Conservation (phyloP, 2,797 vertebrate genomes). For the Spea hammondii region DNA sequence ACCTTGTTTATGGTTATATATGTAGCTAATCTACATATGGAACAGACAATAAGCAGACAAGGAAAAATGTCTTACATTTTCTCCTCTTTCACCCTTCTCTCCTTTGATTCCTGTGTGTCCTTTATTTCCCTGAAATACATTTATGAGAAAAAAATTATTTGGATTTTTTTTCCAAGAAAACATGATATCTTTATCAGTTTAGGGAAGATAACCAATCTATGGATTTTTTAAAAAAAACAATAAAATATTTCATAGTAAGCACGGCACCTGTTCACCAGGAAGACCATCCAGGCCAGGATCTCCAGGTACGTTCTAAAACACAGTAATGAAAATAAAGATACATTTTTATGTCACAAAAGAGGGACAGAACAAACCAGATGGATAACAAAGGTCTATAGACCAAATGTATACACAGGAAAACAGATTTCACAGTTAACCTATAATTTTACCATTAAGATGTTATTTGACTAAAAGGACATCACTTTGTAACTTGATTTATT, state of each 20-base stretch:
- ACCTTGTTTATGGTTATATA: too few relatives aligned
- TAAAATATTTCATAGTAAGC: background rate
- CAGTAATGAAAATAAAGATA: slow-evolving; percentile 3
- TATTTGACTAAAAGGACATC: too few relatives aligned
- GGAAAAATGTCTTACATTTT: slow-evolving; percentile 62
- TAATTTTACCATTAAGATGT: too few relatives aligned
- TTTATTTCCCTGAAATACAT: slow-evolving; percentile 66
- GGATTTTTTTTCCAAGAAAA: background rate
- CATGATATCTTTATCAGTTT: too few relatives aligned
- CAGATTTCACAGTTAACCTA: too few relatives aligned
- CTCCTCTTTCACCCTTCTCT: slow-evolving; percentile 70
- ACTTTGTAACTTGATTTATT: too few relatives aligned
- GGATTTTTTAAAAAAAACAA: background rate
- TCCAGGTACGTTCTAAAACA: slow-evolving; percentile 73
- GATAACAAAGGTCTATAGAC: too few relatives aligned
- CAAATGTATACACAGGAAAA: too few relatives aligned
- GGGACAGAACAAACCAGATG: too few relatives aligned
- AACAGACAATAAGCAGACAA: background rate
- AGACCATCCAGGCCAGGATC: slow-evolving; percentile 74
- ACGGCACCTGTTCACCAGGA: slow-evolving; percentile 75
- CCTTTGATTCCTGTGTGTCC: slow-evolving; percentile 70
- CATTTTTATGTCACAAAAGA: background rate
- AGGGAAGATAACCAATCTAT: too few relatives aligned
- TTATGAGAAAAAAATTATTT: background rate
- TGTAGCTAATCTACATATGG: too few relatives aligned